A percentile compares a stretch with the other conserved stretches of the same genome.
phyloP scores from a whole-genome alignment of 2,797 vertebrate species.

The Chromobotia macracanthus region DNA sequence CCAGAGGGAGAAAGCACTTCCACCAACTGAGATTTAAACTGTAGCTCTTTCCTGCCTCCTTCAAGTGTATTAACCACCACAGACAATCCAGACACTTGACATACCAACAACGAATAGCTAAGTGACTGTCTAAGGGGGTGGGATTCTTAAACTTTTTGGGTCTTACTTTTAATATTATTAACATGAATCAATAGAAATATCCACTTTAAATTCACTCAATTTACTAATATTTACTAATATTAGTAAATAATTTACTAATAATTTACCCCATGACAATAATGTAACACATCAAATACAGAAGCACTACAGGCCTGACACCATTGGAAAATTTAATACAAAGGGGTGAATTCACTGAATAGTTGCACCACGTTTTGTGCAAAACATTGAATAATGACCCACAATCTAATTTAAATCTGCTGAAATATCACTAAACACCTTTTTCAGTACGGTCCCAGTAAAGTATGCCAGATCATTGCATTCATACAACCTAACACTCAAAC shows the following conservation, averaged over 20 bases:
- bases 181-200: slow-evolving; percentile 42
- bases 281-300: slow-evolving; percentile 21
- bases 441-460: neutral
- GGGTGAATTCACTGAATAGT: neutral
- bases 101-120: slow-evolving; percentile 70
- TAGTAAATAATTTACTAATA: slow-evolving; percentile 46
- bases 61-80: slow-evolving; percentile 63
- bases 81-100: slow-evolving; percentile 73
- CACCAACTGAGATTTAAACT: slow-evolving; percentile 63
- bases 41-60: slow-evolving; percentile 66
- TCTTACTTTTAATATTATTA: slow-evolving; percentile 65
- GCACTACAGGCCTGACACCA: slow-evolving; percentile 15
- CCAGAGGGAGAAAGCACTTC: slow-evolving; percentile 62
- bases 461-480: neutral
- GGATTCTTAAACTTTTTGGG: slow-evolving; percentile 59
- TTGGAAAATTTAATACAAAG: slow-evolving; percentile 4
- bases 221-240: slow-evolving; percentile 51
- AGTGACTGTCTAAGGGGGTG: slow-evolving; percentile 64
- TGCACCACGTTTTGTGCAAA: neutral
- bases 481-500: neutral
- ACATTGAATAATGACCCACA: neutral
- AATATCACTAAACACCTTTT: neutral
- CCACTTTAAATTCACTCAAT: slow-evolving; percentile 43
- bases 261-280: slow-evolving; percentile 40
- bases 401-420: neutral